phyloP scores from a whole-genome alignment of 2,888 invertebrate genomes.

The Coenonympha glycerion region DNA sequence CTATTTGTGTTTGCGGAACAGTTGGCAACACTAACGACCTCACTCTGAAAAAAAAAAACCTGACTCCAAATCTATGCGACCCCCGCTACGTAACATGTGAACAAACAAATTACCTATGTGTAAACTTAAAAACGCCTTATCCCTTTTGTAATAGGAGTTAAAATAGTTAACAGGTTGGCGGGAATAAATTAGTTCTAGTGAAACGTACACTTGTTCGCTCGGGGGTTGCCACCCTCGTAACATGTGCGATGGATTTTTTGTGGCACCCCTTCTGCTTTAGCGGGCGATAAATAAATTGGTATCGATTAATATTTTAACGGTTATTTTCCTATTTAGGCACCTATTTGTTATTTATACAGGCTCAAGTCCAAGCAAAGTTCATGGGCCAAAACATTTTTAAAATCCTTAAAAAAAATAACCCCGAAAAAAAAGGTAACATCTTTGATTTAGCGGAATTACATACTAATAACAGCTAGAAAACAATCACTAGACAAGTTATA shows the following conservation, averaged over 20 bases:
- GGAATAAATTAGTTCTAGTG: constrained; percentile 36
- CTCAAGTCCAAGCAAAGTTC: no score
- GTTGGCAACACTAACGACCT: constrained; percentile 31
- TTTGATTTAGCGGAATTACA: no score
- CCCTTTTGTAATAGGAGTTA: constrained; percentile 26
- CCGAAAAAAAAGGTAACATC: no score
- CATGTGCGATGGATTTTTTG: constrained; percentile 61
- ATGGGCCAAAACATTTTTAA: no score
- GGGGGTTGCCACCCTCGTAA: constrained; percentile 56
- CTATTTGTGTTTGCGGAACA: constrained; percentile 22
- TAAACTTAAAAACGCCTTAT: constrained; percentile 24
- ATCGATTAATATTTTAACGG: constrained; percentile 40
- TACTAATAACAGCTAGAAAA: no score
- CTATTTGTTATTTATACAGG: no score
- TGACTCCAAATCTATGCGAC: constrained; percentile 48
- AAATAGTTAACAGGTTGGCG: constrained; percentile 25
- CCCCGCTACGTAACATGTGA: constrained; percentile 64
- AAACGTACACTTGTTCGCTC: constrained; percentile 55
- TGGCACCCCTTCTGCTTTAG: constrained; percentile 54
- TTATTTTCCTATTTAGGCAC: constrained; percentile 12
- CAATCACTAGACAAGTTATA: no score
- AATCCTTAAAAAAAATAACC: no score
- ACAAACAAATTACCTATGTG: constrained; percentile 50
- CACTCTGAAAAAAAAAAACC: constrained; percentile 33
- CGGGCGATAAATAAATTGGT: constrained; percentile 39